A percentile compares a stretch with the other conserved stretches of the same genome.
phyloP scores from a whole-genome alignment of 2,888 invertebrate species.

The Peribatodes rhomboidaria region DNA sequence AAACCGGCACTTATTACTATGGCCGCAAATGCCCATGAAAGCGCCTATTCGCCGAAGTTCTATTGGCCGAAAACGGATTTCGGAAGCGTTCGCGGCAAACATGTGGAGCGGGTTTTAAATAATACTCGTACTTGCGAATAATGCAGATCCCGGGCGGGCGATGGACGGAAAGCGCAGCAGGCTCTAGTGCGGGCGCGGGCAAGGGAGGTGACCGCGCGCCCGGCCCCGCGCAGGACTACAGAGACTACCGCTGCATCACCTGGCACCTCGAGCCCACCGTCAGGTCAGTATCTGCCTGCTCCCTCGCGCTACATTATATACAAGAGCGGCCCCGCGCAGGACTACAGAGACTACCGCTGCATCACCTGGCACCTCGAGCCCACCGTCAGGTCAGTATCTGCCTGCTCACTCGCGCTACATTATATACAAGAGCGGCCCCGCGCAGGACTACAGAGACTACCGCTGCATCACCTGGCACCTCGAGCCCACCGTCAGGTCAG shows the following conservation, averaged over 20 bases:
- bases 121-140: no score
- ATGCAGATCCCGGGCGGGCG: conserved; percentile 66
- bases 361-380: conserved; percentile 99
- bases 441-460: conserved; percentile 96
- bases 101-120: no score
- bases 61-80: no score
- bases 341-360: conserved; percentile 96
- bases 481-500: conserved; percentile 97
- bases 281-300: no score
- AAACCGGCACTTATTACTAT: no score
- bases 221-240: conserved; percentile 91
- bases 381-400: no score
- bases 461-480: conserved; percentile 98
- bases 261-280: conserved; percentile 99
- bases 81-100: no score
- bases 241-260: conserved; percentile 96
- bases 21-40: no score
- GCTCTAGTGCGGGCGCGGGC: conserved; percentile 79
- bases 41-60: no score
- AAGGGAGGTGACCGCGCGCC: conserved; percentile 82
- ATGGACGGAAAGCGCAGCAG: conserved; percentile 47
- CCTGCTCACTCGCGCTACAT: not conserved
- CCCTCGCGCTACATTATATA: not conserved
- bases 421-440: conserved; percentile 59
- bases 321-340: conserved; percentile 86